Evolutionary conservation across 1,140 invertebrate genomes (phyloP).

Genomic region (Papilio machaon): DNA sequence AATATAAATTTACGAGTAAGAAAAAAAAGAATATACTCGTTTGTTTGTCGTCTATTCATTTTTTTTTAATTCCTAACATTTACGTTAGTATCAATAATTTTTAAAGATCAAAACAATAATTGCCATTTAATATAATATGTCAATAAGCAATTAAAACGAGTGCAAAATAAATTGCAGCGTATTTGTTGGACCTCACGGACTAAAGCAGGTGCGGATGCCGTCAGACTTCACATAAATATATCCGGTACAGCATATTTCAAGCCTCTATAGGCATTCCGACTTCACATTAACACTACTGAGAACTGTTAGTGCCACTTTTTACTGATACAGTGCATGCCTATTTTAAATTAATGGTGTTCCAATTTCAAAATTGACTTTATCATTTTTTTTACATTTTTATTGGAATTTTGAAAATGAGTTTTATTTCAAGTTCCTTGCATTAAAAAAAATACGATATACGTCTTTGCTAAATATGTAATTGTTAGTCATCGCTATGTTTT

Average conservation of each 20-base stretch:
- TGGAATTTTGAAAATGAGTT: too few species aligned
- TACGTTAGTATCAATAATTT: not conserved
- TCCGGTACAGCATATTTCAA: slow-evolving; percentile 60
- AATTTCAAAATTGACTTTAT: not conserved
- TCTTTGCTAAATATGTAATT: too few species aligned
- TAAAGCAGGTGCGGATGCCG: slow-evolving; percentile 47
- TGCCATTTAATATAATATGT: not conserved
- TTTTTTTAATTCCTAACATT: not conserved
- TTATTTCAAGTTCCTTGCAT: too few species aligned
- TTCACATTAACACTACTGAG: slow-evolving; percentile 51
- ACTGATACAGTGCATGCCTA: not conserved
- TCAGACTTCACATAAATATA: slow-evolving; percentile 50
- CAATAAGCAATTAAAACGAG: not conserved
- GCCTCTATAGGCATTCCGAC: slow-evolving; percentile 52
- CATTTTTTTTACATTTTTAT: too few species aligned
- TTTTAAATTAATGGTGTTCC: slow-evolving; percentile 3
- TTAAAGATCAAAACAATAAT: not conserved
- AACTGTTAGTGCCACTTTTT: slow-evolving; percentile 42
- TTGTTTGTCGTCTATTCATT: not conserved
- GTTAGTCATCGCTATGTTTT: too few species aligned
- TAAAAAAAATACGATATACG: too few species aligned
- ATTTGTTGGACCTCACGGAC: slow-evolving; percentile 39
- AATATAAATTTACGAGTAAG: too few species aligned
- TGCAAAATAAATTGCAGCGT: not conserved
- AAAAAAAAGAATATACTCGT: too few species aligned